Base-by-base conservation (phyloP, 2,888 invertebrate species). In the Epirrhoe alternata region DNA sequence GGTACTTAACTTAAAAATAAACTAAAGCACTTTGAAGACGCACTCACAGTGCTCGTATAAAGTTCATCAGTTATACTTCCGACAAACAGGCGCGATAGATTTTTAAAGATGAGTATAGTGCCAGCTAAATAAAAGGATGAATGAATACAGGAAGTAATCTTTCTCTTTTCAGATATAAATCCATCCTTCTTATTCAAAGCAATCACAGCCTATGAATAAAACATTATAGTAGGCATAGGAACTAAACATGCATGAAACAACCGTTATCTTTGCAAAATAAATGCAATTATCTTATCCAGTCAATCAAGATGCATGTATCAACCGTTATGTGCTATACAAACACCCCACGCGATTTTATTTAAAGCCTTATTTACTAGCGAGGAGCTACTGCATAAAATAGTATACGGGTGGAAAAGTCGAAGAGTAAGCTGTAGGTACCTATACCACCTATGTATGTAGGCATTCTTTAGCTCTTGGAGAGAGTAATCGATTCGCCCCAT, bases 401-500 rank as follows among this genome's bases (percentile, higher is more conserved):
- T 42, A 35, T 35, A 42, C 12, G 38, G 38, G 12, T 14, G 14
- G 51, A 55, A 64, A 55, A 51, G 17, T 49, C 8, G 30, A 16
- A n/a, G 50, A 49, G 47, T 30, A 30, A 24, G 16, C 24, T 53
- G 6, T 30, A 54, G 35, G 35, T 16, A n/a, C n/a, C n/a, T n/a
- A 47, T 35, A 61, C 12, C 52, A 53, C 30, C 57, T n/a, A 56
- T n/a, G 45, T 63, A 24, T n/a, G 45, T 63, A 63, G 60, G 63
- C 56, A 60, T 63, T 67, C 31, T 61, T 61, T 45, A 57, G 60
- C 47, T 52, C 47, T 33, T 31, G 51, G 57, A 68, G 64, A 66
- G 74, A 77, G 74, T 73, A 75, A 80, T 79, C 77, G 81, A 69
- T 72, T 78, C 66, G 76, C 74, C 77, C 72, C 66, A 62, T 66